A percentile compares a stretch with the other conserved stretches of the same genome.
phyloP scores from a whole-genome alignment of 2,797 vertebrate species.

The Crocidura indochinensis region DNA sequence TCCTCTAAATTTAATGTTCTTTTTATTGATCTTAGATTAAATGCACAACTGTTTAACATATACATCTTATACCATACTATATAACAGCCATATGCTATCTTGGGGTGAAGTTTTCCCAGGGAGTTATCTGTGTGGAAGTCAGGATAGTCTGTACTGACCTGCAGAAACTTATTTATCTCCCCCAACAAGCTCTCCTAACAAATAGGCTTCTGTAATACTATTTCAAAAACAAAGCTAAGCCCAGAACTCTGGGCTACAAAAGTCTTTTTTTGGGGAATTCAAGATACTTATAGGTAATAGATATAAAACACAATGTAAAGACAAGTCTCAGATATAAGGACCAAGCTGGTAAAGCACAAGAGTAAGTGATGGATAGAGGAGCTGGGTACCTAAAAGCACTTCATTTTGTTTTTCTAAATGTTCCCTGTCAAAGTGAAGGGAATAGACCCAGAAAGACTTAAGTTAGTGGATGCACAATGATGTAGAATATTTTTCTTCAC shows the following conservation, averaged over 20 bases:
- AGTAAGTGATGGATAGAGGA: constrained; percentile 56
- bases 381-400: constrained; percentile 71
- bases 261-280: constrained; percentile 38
- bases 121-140: neutral
- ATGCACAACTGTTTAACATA: neutral
- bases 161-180: neutral
- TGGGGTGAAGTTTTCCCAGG: no score
- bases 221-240: constrained; percentile 36
- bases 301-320: constrained; percentile 57
- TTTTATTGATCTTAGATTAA: neutral
- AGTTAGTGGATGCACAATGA: constrained; percentile 77
- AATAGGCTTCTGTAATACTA: neutral
- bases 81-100: no score
- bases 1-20: neutral
- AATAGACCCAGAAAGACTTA: constrained; percentile 77
- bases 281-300: neutral
- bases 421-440: constrained; percentile 62
- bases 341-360: neutral
- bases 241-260: neutral
- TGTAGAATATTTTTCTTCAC: constrained; percentile 83
- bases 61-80: neutral
- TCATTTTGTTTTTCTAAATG: constrained; percentile 74
- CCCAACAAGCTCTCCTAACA: constrained; percentile 35
- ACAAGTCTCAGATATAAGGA: constrained; percentile 64
- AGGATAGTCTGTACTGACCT: neutral